phyloP scores from a whole-genome alignment of 2,113 vertebrate species.

The Fukomys damarensis region DNA sequence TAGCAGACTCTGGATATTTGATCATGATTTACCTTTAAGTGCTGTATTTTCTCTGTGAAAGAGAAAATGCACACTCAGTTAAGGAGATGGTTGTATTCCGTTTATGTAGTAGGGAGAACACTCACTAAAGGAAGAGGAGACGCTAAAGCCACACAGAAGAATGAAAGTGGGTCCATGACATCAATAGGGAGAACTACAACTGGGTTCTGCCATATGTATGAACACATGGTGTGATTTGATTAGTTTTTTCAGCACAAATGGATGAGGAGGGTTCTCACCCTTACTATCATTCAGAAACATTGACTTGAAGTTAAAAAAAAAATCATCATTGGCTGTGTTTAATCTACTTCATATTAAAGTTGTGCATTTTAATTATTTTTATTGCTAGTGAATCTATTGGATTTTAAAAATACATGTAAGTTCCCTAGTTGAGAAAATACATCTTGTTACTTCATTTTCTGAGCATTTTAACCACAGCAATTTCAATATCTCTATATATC shows the following conservation, averaged over 20 bases:
- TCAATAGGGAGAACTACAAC: neutral
- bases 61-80: neutral
- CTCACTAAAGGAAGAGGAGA: neutral
- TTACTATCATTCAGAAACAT: neutral
- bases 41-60: neutral
- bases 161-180: neutral
- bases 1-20: neutral
- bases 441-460: slow-evolving; percentile 3
- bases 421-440: neutral
- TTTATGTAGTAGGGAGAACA: neutral
- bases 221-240: neutral
- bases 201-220: neutral
- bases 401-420: neutral
- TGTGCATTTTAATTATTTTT: neutral
- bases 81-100: neutral
- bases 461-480: neutral
- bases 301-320: neutral
- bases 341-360: neutral
- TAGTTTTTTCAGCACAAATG: neutral
- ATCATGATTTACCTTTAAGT: neutral
- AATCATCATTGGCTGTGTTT: neutral
- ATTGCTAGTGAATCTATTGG: neutral
- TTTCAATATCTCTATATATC: neutral
- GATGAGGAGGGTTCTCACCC: neutral
- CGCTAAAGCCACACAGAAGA: neutral